Base-by-base conservation (phyloP, 2,888 invertebrate genomes). In the Agrotis exclamationis region DNA sequence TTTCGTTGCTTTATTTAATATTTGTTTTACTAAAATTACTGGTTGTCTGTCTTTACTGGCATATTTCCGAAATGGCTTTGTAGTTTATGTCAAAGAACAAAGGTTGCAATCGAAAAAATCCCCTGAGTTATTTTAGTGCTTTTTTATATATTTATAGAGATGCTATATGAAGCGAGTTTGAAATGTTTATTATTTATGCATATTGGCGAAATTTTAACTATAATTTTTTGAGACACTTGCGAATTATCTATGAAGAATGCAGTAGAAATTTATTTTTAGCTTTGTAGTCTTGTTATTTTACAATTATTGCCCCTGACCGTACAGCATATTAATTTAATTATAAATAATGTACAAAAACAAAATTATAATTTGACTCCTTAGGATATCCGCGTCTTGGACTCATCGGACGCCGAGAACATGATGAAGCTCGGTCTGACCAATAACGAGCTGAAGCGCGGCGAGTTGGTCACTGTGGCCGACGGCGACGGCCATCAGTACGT, bases 401-500 rank as follows among this genome's bases (percentile, higher is more conserved):
- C 60, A 6, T 90, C 91, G 0, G 91, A 92, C 1, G 83, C 88
- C 0, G 87, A 90, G 5, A 87, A 87, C 18, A 76, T 92, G 62
- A 75, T 92, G 63, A 93, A 94, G 65, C 58, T 93, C 13, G 90
- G 89, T 0, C 67, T 91, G n/a, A 79, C 72, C 0, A 83, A 80
- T 45, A 86, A 86, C 18, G 91, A 92, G 45, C 68, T 94, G 79
- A 90, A 92, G 57, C 91, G 91, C 6, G 94, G 91, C 39, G 92
- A 93, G 84, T 84, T 93, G 71, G 92, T 93, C 65, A 93, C 92
- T 0, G 94, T 93, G 75, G 90, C 91, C 0, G 93, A 92, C 39
- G 93, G 90, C 3, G 92, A 92, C 91, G 98, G 98, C 0, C 98
- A 98, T 84, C 98, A 98, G 91, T 98, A 98, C 87, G 98, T 99